These are phyloP conservation scores for Campoplex nolae DNA, from an alignment of 2,888 invertebrate genomes.

Conservation along the genomic window DNA sequence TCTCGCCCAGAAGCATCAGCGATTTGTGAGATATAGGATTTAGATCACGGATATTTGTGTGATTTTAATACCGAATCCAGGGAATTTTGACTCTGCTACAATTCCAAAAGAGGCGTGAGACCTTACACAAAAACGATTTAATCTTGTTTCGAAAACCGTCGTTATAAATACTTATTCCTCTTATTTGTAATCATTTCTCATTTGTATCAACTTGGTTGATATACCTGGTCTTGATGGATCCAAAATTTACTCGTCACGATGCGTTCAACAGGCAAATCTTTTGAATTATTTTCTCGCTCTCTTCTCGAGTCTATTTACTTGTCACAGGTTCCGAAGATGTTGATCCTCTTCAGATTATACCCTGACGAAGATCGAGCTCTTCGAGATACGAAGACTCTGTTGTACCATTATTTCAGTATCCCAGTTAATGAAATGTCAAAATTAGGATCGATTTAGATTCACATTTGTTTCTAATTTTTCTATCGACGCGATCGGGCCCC, in stretches of 20 bases:
- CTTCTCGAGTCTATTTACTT: constrained; percentile 18
- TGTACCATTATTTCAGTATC: background rate
- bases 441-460: background rate
- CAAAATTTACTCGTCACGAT: constrained; percentile 25
- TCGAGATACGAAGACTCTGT: background rate
- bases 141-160: constrained; percentile 12
- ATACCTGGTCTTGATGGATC: constrained; percentile 8
- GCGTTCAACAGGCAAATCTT: constrained; percentile 2
- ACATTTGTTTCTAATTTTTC: background rate
- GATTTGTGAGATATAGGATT: constrained; percentile 81
- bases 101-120: constrained; percentile 4
- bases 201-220: background rate
- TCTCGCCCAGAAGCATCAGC: constrained; percentile 1
- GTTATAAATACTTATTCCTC: constrained; percentile 16
- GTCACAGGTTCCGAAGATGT: constrained; percentile 47
- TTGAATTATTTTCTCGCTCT: constrained; percentile 35
- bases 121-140: constrained; percentile 26
- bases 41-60: constrained; percentile 74
- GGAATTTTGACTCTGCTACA: constrained; percentile 64
- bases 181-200: constrained; percentile 46
- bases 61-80: constrained; percentile 47
- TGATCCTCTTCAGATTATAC: constrained; percentile 52
- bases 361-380: constrained; percentile 63
- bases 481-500: background rate
- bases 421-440: background rate